Percentiles rank a stretch among this genome's conserved stretches.
phyloP scores from a whole-genome alignment of 2,888 invertebrate species.

The Himalopsyche tibetana region DNA sequence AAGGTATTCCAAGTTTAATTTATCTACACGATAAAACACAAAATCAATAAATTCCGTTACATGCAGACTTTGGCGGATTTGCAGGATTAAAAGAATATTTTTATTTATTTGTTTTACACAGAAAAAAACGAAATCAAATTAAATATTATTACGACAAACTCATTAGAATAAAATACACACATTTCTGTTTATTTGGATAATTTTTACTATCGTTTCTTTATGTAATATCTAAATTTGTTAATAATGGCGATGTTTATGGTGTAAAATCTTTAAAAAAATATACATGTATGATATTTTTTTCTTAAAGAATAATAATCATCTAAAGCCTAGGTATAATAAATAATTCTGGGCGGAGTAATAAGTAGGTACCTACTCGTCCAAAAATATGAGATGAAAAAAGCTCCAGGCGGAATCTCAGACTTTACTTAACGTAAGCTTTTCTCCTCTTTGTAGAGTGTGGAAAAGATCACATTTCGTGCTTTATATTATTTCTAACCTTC shows the following conservation, averaged over 20 bases:
- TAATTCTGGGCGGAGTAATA: slow-evolving; percentile 37
- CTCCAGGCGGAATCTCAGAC: slow-evolving; percentile 32
- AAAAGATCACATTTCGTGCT: slow-evolving; percentile 42
- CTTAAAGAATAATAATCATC: slow-evolving; percentile 19
- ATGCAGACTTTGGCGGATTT: too few species aligned
- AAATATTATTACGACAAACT: too few species aligned
- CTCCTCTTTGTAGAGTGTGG: slow-evolving; percentile 42
- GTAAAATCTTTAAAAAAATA: not conserved
- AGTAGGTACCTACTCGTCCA: slow-evolving; percentile 21
- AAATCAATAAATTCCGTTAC: too few species aligned
- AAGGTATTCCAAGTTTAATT: too few species aligned
- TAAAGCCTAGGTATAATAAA: not conserved
- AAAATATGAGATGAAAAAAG: slow-evolving; percentile 41
- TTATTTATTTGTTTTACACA: too few species aligned
- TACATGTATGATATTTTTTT: not conserved
- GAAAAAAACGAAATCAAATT: too few species aligned
- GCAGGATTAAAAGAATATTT: too few species aligned
- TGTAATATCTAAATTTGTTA: too few species aligned
- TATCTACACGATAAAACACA: too few species aligned
- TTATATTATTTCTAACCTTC: slow-evolving; percentile 40
- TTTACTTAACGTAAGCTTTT: slow-evolving; percentile 35
- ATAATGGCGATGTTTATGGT: not conserved
- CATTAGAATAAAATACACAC: too few species aligned
- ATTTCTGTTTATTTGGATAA: too few species aligned
- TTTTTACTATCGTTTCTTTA: too few species aligned